Base-by-base conservation (phyloP, 2,797 vertebrate genomes). In the Lithobates pipiens region DNA sequence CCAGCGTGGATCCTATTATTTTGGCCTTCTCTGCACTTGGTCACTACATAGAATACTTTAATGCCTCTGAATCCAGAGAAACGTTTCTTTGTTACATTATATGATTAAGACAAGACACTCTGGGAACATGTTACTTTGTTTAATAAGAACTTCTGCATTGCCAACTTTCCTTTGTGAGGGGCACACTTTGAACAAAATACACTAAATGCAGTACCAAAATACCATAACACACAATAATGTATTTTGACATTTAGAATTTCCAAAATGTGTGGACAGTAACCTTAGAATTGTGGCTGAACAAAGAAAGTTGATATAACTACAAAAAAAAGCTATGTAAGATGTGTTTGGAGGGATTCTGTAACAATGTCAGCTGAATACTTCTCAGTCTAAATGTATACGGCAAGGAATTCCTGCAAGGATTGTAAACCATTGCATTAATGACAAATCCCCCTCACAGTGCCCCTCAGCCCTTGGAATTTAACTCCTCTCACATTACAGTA, bases 401-500 rank as follows among this genome's bases (percentile, higher is more conserved):
- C 85, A 83, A 72, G 80, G 90, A 80, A 82, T 92, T 93, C 84
- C 88, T 85, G 91, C 10, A 42, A 83, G 54, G 90, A 90, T 87
- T 89, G 88, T 91, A 89, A 89, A 94, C 93, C 91, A 90, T 87
- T 91, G 89, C 90, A 91, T 91, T 91, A 92, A 86, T 88, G 88
- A 94, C 92, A 93, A 93, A 94, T 91, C 92, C 92, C 89, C 88
- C 87, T 88, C 77, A 90, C 90, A 85, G 88, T 93, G 92, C 92
- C 93, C 92, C 93, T 92, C 90, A 94, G 94, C 94, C 94, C 93
- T 95, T 95, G 92, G 90, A 95, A 92, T 94, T 95, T 93, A 95
- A 95, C 93, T 94, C 94, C 95, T 96, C 94, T 97, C 93, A 95
- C 94, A 96, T 96, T 96, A 95, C 93, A 94, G 93, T 96, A 95